Evolutionary conservation across 1,140 invertebrate species (phyloP), one percentile per base, ranked within the genome.

Genomic region (Dolichoris vasculosae): DNA sequence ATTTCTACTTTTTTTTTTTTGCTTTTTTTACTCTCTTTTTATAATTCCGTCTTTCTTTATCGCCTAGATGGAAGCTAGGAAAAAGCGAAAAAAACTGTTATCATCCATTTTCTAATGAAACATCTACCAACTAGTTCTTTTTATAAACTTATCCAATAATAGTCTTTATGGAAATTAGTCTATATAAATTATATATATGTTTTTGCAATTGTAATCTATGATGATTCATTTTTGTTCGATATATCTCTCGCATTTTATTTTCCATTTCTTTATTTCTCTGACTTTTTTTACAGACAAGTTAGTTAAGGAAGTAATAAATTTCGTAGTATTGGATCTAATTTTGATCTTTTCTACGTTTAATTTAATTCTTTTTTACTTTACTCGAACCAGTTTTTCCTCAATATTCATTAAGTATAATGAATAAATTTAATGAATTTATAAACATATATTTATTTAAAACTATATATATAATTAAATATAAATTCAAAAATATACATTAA

Each of bases 71-170:
- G 30, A 8, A 1, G 3, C 11, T 69, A 69, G 32, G 30, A 59
- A 69, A n/a, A 35, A 81, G 48, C 46, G 32, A 83, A 38, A 75
- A 51, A 43, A 75, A 92, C 91, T 93, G 91, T 93, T 93, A 82
- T 92, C 92, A 91, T 93, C 92, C 92, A 93, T 93, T 93, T 93
- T 91, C 91, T 93, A 92, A 93, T 93, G 92, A 93, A 92, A 92
- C 90, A 89, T 89, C 88, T 88, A 87, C 86, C 85, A 88, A 89
- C 89, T 90, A 87, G 89, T 88, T 89, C 89, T 93, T 92, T 92
- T 92, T 92, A 88, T 91, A 91, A 90, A 90, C 88, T 89, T 88
- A 88, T 88, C 89, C 91, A 90, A 91, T 91, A 90, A 91, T 91
- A 87, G 87, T 63, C 83, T 85, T 86, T 82, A 32, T 13, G 32